Percentiles rank a stretch among this genome's conserved stretches.
phyloP scores from a whole-genome alignment of 2,797 vertebrate species.

The Lacerta bilineata region DNA sequence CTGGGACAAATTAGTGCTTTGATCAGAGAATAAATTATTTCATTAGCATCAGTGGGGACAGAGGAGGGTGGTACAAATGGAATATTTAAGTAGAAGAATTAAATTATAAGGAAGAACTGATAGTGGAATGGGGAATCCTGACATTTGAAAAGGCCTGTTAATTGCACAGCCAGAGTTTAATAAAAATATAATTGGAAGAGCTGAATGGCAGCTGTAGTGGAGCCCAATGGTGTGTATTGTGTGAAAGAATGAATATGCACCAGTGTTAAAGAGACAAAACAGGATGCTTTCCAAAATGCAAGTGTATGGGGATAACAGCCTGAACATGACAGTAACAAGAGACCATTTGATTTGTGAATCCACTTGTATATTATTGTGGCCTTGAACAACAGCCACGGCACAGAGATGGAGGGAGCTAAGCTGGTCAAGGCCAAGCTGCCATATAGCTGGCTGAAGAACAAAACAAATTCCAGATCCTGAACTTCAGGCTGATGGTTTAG shows the following conservation, averaged over 20 bases:
- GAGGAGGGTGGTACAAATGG: constrained; percentile 36
- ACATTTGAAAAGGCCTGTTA: constrained; percentile 47
- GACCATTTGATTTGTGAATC: not conserved
- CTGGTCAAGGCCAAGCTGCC: not conserved
- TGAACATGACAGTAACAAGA: constrained; percentile 11
- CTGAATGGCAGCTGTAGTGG: constrained; percentile 20
- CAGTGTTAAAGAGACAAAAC: constrained; percentile 19
- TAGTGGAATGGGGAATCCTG: constrained; percentile 46
- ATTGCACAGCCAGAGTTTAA: constrained; percentile 42
- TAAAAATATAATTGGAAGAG: constrained; percentile 44
- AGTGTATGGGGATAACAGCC: not conserved
- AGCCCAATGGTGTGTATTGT: constrained; percentile 13
- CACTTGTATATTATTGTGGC: not conserved
- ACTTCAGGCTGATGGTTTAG: not conserved
- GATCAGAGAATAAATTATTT: constrained; percentile 50
- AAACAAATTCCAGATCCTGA: not conserved
- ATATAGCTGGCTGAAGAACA: not conserved
- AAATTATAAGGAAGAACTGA: constrained; percentile 37
- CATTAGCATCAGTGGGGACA: constrained; percentile 45
- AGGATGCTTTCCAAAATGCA: not conserved
- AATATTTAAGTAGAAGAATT: constrained; percentile 56
- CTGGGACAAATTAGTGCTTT: constrained; percentile 45
- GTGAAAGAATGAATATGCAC: constrained; percentile 18
- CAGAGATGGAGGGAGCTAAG: not conserved
- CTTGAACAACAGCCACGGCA: not conserved